Base-by-base conservation (phyloP, 2,888 invertebrate species). In the Acronicta aceris region DNA sequence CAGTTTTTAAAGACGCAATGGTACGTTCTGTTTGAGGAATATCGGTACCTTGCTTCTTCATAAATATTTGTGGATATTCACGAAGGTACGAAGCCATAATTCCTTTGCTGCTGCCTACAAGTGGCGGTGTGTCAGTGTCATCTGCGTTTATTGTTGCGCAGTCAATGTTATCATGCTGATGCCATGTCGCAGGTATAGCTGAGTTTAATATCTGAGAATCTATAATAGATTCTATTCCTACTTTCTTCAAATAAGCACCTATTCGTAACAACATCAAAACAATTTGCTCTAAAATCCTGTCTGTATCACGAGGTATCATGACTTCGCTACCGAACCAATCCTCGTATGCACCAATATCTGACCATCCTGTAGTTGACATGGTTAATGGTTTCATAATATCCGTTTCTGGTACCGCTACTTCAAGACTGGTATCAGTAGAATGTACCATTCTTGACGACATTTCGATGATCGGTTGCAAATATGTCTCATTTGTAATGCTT, bases 201-300 rank as follows among this genome's bases (percentile, higher is more conserved):
- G 66, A 66, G 51, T 69, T 78, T 12, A 82, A 63, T 47, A 71
- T 56, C 15, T 81, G 65, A 59, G 81, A 62, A 76, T 78, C 78
- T 5, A 71, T 5, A 43, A 70, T 59, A 49, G 72, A 71, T 64
- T 81, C 81, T 13, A 49, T 63, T 21, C 79, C 83, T 54, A 87
- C 85, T 56, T 79, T 87, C 45, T 74, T 79, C 56, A 91, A 68
- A 76, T 85, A 91, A n/a, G 79, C 83, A 52, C 85, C 82, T 57
- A 94, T 89, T 63, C 90, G 82, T 59, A 94, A 74, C 71, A 92
- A 75, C 94, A 94, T 94, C 16, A 91, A 60, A 36, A 85, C 87
- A 64, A 94, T 90, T 74, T 94, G 94, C 79, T 94, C 94, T 52
- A 92, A 71, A 71, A 94, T 90, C 1, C 94, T 89, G 75, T 94